Evolutionary conservation across 2,797 vertebrate species (phyloP).

Genomic region (Mustela erminea): DNA sequence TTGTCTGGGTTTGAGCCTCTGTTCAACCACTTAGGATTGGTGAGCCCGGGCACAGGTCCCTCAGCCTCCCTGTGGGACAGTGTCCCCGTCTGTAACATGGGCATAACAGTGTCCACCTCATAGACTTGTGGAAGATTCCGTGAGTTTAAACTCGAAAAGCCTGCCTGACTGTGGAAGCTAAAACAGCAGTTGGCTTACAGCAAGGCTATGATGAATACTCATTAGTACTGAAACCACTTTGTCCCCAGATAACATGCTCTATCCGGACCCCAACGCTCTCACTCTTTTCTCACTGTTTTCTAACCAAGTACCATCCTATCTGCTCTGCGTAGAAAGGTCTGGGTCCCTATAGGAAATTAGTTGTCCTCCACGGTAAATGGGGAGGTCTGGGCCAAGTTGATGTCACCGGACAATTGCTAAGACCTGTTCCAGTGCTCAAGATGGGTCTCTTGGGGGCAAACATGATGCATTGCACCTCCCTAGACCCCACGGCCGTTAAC

Average conservation of each 20-base stretch:
- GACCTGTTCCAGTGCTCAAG: no score
- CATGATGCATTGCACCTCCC: rapidly evolving
- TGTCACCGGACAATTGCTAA: background rate
- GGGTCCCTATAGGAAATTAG: background rate
- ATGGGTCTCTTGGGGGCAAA: rapidly evolving
- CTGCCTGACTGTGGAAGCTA: background rate
- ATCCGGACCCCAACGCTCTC: background rate
- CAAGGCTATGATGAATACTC: background rate
- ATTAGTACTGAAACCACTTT: background rate
- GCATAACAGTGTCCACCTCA: background rate
- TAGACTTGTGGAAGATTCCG: no score
- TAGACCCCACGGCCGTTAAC: background rate
- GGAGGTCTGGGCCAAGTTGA: background rate
- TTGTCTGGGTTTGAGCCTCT: background rate
- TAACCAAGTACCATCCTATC: rapidly evolving
- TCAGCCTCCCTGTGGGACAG: background rate
- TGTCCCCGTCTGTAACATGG: background rate
- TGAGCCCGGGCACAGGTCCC: background rate
- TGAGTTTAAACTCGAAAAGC: background rate
- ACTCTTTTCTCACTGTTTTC: background rate
- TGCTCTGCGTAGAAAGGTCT: background rate
- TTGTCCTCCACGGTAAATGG: no score
- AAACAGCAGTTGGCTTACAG: background rate
- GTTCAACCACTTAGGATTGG: background rate
- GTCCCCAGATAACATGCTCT: background rate